Conservation (phyloP, 1,140 invertebrate species). For the Agrilus planipennis region DNA sequence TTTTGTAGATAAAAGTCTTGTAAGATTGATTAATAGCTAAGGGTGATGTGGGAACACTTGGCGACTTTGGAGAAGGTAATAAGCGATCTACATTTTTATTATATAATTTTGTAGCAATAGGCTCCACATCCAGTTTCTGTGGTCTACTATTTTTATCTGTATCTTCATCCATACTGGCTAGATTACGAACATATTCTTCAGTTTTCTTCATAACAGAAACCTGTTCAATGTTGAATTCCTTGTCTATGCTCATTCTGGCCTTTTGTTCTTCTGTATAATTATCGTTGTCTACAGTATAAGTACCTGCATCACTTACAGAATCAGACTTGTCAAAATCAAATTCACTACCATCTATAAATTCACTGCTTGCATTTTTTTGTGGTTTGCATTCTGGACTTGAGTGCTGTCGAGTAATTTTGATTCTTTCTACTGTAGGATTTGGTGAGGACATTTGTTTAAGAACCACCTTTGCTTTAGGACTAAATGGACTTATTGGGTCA, state of each 20-base stretch:
- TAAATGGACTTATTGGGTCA: constrained; percentile 40
- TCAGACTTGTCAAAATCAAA: constrained; percentile 41
- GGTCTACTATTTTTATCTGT: no score
- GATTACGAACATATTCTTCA: constrained; percentile 34
- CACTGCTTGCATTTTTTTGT: neutral
- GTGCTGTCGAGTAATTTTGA: constrained; percentile 12
- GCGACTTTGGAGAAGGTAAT: constrained; percentile 9
- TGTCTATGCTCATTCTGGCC: constrained; percentile 76
- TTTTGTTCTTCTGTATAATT: constrained; percentile 74
- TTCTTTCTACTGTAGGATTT: constrained; percentile 5
- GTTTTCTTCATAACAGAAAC: constrained; percentile 35
- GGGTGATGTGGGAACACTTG: constrained; percentile 2
- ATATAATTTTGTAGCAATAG: no score
- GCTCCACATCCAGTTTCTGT: no score
- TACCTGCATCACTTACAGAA: constrained; percentile 69
- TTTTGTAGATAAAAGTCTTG: constrained; percentile 10
- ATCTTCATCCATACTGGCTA: constrained; percentile 10
- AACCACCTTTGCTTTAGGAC: constrained; percentile 19
- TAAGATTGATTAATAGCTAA: neutral
- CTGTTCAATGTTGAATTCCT: constrained; percentile 51
- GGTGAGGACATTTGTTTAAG: constrained; percentile 3
- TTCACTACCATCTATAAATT: constrained; percentile 10
- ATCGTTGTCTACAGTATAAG: constrained; percentile 77
- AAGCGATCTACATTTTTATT: neutral
- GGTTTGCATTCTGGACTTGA: constrained; percentile 20